Conservation (phyloP, 2,113 vertebrate genomes). For the Barnardius zonarius region DNA sequence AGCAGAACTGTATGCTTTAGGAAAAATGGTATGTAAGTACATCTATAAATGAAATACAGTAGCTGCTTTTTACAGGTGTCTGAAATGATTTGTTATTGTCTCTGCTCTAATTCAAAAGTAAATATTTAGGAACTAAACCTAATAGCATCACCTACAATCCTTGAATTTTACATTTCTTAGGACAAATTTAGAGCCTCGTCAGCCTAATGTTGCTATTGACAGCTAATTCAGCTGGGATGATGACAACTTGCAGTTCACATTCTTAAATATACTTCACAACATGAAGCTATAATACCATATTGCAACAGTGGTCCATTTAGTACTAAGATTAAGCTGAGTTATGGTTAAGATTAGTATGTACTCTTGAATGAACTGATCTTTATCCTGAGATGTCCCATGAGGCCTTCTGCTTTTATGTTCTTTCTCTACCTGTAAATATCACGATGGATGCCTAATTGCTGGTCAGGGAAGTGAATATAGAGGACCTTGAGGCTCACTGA, state of each 20-base stretch:
- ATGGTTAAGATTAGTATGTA: background rate
- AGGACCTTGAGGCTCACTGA: background rate
- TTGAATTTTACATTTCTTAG: background rate
- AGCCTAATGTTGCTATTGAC: background rate
- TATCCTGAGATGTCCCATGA: background rate
- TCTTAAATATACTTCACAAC: background rate
- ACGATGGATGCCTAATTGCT: background rate
- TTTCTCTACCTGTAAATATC: background rate
- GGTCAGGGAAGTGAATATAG: background rate
- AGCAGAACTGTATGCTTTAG: background rate
- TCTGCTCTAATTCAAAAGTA: background rate
- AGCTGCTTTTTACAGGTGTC: background rate
- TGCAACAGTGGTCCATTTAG: background rate
- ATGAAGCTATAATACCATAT: background rate
- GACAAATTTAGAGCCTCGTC: background rate
- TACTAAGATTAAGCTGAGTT: background rate
- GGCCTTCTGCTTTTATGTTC: background rate
- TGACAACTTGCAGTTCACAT: background rate
- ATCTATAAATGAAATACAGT: background rate
- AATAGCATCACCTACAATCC: background rate
- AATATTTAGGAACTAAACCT: background rate
- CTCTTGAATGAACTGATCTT: background rate
- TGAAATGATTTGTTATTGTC: background rate
- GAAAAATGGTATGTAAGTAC: background rate
- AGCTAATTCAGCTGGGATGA: background rate